phyloP scores from a whole-genome alignment of 2,888 invertebrate genomes.

The Erannis defoliaria region DNA sequence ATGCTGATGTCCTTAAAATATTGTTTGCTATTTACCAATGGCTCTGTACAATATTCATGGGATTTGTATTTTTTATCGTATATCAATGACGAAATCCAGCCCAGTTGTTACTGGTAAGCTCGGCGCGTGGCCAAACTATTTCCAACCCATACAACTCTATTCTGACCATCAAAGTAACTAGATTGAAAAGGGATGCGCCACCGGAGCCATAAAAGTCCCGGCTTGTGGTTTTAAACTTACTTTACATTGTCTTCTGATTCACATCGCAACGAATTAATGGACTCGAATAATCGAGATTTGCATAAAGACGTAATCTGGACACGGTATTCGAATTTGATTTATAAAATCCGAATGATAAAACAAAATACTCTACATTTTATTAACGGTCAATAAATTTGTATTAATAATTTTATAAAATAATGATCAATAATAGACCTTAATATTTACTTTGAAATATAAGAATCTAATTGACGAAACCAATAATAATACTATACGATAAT shows the following conservation, averaged over 20 bases:
- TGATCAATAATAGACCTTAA: neutral
- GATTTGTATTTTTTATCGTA: neutral
- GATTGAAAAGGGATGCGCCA: neutral
- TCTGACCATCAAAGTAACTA: neutral
- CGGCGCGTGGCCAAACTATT: neutral
- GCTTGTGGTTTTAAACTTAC: constrained; percentile 36
- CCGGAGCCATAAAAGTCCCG: constrained; percentile 10
- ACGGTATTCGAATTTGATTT: constrained; percentile 8
- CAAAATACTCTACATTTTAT: constrained; percentile 7
- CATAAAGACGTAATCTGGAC: constrained; percentile 24
- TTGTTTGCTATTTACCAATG: no score
- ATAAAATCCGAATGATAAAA: constrained; percentile 12
- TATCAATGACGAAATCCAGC: neutral
- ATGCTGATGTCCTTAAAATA: no score
- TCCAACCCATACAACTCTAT: neutral
- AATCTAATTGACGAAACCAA: neutral
- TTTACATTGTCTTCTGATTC: constrained; percentile 39
- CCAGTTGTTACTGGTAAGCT: neutral
- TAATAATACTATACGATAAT: no score
- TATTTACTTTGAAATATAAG: neutral
- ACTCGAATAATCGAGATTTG: constrained; percentile 21
- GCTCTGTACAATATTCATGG: no score
- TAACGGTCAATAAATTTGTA: constrained; percentile 6
- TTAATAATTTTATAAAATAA: neutral
- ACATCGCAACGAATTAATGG: constrained; percentile 21